Percentiles rank a stretch among this genome's conserved stretches.
Evolutionary conservation across 2,888 invertebrate genomes (phyloP).

Genomic region (Caenorhabditis angaria): DNA sequence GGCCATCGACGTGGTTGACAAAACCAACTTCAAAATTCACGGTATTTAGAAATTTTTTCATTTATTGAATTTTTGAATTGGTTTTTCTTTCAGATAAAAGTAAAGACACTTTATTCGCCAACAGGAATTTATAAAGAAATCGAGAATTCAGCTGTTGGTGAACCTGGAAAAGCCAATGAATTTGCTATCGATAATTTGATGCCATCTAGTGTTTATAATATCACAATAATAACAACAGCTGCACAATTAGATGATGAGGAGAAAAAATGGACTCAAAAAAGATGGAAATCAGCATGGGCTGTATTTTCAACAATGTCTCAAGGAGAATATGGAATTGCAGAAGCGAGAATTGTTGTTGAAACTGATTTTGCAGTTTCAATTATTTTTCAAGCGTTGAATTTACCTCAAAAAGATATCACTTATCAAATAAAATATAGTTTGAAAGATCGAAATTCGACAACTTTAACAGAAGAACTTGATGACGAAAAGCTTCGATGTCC

Average conservation of each 20-base stretch:
- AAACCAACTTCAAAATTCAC: conserved; percentile 49
- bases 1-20: conserved; percentile 56
- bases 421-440: conserved; percentile 60
- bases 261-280: conserved; percentile 39
- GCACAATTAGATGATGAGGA: no score
- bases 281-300: conserved; percentile 53
- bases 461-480: conserved; percentile 45
- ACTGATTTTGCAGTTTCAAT: conserved; percentile 59
- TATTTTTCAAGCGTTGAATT: conserved; percentile 58
- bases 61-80: no score
- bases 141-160: conserved; percentile 46
- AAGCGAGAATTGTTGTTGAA: conserved; percentile 58
- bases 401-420: conserved; percentile 38
- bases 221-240: conserved; percentile 49
- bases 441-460: conserved; percentile 41
- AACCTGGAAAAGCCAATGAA: conserved; percentile 45
- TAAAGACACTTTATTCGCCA: conserved; percentile 51
- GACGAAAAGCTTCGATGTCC: conserved; percentile 53
- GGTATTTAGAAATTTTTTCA: conserved; percentile 29
- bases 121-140: conserved; percentile 56
- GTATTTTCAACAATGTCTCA: conserved; percentile 58
- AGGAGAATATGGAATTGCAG: conserved; percentile 55
- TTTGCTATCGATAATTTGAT: conserved; percentile 49
- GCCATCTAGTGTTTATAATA: conserved; percentile 57
- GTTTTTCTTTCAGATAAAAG: conserved; percentile 58